Evolutionary conservation across 2,888 invertebrate genomes (phyloP).

Genomic region (Epicampocera succincta): DNA sequence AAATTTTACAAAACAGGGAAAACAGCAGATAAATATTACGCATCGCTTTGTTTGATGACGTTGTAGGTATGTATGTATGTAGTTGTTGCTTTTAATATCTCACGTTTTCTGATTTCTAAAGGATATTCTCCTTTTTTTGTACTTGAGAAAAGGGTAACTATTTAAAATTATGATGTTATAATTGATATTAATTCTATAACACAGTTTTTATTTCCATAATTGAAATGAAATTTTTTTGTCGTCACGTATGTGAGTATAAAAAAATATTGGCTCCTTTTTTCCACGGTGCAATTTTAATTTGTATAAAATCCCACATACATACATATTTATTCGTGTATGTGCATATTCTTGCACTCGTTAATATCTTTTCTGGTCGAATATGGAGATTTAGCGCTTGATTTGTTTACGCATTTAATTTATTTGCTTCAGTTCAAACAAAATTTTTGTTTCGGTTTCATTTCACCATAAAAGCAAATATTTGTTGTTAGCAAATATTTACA

Average conservation of each 20-base stretch:
- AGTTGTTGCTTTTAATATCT: constrained; percentile 40
- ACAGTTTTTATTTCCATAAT: background rate
- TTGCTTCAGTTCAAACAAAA: too few species aligned
- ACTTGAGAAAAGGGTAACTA: background rate
- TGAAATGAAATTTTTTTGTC: background rate
- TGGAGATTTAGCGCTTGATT: too few species aligned
- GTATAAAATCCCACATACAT: too few species aligned
- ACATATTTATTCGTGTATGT: too few species aligned
- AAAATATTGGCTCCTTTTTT: too few species aligned
- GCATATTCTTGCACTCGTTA: too few species aligned
- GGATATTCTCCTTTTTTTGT: constrained; percentile 1
- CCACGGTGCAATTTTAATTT: too few species aligned
- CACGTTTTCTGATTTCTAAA: constrained; percentile 24
- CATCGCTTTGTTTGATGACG: constrained; percentile 44
- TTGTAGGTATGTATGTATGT: constrained; percentile 1
- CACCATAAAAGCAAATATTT: too few species aligned
- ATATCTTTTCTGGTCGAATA: too few species aligned
- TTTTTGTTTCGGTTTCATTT: too few species aligned
- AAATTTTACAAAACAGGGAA: constrained; percentile 16
- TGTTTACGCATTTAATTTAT: too few species aligned
- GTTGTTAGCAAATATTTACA: too few species aligned
- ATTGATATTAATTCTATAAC: constrained; percentile 35
- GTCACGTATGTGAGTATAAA: background rate
- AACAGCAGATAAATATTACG: constrained; percentile 20
- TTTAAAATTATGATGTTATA: constrained; percentile 16